These are phyloP conservation scores for Blastobasis lacticolella DNA, from an alignment of 2,888 invertebrate species.

Conservation along the genomic window DNA sequence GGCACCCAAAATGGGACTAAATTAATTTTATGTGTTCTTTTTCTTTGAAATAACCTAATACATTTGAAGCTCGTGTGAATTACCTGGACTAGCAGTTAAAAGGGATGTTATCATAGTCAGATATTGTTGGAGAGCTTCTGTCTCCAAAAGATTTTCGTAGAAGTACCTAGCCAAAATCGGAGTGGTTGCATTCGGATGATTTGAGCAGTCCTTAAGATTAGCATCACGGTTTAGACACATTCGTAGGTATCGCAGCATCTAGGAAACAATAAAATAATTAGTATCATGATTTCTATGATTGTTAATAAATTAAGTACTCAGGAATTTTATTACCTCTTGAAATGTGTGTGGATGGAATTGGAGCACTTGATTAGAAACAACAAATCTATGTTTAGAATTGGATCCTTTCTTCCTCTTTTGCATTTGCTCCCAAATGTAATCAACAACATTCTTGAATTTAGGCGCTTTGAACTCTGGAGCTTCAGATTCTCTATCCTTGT, in stretches of 20 bases:
- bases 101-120: slow-evolving; percentile 78
- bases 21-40: no score
- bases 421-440: slow-evolving; percentile 80
- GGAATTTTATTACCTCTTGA: slow-evolving; percentile 76
- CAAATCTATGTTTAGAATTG: slow-evolving; percentile 73
- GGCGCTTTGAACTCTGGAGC: slow-evolving; percentile 73
- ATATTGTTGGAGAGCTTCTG: slow-evolving; percentile 79
- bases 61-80: slow-evolving; percentile 1
- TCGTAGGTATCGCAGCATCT: slow-evolving; percentile 86
- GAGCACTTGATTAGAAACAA: slow-evolving; percentile 78
- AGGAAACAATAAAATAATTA: slow-evolving; percentile 12
- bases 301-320: neutral
- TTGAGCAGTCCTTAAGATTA: slow-evolving; percentile 61
- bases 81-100: slow-evolving; percentile 80
- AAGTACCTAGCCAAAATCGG: slow-evolving; percentile 80
- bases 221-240: slow-evolving; percentile 82
- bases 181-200: slow-evolving; percentile 78
- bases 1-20: no score
- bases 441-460: slow-evolving; percentile 81
- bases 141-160: slow-evolving; percentile 62
- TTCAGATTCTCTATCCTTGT: slow-evolving; percentile 39
- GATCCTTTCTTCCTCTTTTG: slow-evolving; percentile 74
- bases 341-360: slow-evolving; percentile 82
- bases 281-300: no score
- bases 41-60: neutral